Conservation (phyloP, 2,113 vertebrate genomes). For the Colaptes auratus region DNA sequence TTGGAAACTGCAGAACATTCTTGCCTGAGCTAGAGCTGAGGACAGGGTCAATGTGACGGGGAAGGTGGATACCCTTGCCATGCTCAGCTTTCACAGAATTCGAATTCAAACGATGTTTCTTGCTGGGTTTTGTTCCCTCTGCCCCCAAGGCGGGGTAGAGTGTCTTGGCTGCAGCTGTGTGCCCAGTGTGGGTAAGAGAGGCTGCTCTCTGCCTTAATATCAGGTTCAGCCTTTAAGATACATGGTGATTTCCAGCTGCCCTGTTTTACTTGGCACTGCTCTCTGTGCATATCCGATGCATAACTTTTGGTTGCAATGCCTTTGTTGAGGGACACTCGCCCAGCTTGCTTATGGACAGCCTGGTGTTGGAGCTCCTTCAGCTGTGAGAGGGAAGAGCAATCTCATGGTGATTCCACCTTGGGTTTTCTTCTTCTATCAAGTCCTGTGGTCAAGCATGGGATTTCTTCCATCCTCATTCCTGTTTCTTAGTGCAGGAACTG, state of each 20-base stretch:
- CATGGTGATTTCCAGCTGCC: neutral
- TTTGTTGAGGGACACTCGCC: neutral
- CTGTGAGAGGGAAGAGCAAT: neutral
- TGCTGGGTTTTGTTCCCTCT: neutral
- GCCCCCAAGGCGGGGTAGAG: neutral
- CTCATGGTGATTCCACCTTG: neutral
- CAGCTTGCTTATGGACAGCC: neutral
- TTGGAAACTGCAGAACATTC: neutral
- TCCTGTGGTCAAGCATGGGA: neutral
- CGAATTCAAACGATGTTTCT: fast-evolving
- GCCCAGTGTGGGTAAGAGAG: neutral
- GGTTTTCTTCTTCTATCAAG: neutral
- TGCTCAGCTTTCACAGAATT: neutral
- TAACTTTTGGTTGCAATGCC: fast-evolving
- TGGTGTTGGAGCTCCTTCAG: neutral
- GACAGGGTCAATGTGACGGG: neutral
- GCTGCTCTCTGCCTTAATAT: neutral
- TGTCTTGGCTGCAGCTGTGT: neutral
- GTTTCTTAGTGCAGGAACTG: neutral
- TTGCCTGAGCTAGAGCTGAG: neutral
- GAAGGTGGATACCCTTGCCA: fast-evolving
- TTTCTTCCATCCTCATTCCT: neutral
- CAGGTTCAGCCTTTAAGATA: neutral
- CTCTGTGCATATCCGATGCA: neutral
- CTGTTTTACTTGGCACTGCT: neutral